Evolutionary conservation across 2,113 vertebrate genomes (phyloP).

Genomic region (Scalopus aquaticus): DNA sequence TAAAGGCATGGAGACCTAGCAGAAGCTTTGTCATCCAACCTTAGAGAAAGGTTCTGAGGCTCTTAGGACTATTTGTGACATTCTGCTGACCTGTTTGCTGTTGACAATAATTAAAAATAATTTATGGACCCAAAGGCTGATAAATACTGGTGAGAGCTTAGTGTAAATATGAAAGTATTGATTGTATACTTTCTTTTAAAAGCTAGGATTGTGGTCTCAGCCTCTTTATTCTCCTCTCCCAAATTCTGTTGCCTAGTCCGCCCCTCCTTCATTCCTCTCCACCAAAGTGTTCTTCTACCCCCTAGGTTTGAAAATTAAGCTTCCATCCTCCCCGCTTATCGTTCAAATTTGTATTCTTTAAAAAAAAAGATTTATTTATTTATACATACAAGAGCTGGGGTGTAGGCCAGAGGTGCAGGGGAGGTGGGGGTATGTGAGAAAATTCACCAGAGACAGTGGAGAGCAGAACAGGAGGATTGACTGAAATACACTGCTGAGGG

Average conservation of each 20-base stretch:
- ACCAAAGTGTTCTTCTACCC: not conserved
- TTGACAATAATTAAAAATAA: constrained; percentile 45
- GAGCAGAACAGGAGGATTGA: too few species aligned
- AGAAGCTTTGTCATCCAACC: not conserved
- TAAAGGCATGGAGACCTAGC: not conserved
- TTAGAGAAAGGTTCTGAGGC: constrained; percentile 5
- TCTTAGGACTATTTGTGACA: constrained; percentile 5
- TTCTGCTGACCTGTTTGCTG: not conserved
- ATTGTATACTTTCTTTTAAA: not conserved
- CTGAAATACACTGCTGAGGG: too few species aligned
- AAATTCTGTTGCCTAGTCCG: not conserved
- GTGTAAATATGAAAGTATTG: not conserved
- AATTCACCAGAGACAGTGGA: too few species aligned
- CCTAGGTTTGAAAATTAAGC: not conserved
- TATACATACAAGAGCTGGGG: too few species aligned
- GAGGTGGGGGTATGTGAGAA: too few species aligned
- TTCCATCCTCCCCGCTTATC: not conserved
- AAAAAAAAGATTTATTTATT: too few species aligned
- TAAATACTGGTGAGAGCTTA: not conserved
- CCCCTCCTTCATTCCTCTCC: not conserved
- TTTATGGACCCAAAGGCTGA: not conserved
- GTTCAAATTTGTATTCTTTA: not conserved
- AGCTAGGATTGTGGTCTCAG: not conserved
- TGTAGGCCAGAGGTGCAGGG: too few species aligned
- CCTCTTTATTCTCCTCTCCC: not conserved